Conservation (phyloP, 2,113 vertebrate genomes). For the Mormyrus iriodes region DNA sequence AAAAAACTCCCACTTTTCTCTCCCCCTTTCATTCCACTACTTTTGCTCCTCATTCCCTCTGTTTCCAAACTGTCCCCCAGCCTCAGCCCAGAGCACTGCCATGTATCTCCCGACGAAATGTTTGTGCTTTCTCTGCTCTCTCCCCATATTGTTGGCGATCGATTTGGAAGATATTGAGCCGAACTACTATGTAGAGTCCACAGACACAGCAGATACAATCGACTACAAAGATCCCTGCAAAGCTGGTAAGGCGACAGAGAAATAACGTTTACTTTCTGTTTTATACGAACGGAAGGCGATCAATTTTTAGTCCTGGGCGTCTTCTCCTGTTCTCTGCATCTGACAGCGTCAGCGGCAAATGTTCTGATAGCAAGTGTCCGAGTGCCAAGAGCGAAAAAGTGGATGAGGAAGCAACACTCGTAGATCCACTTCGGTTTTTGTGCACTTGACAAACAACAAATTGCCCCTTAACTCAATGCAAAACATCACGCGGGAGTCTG, state of each 20-base stretch:
- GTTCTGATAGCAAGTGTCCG: neutral
- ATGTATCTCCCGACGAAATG: conserved; percentile 47
- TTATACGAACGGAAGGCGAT: neutral
- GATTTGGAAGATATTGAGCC: conserved; percentile 40
- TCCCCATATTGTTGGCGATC: conserved; percentile 40
- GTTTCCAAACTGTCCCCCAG: conserved; percentile 7
- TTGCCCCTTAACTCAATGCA: neutral
- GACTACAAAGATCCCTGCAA: conserved; percentile 69
- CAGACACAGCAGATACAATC: conserved; percentile 43
- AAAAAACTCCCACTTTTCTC: conserved; percentile 22
- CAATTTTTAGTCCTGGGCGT: neutral
- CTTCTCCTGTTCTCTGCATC: neutral
- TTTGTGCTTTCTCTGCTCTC: conserved; percentile 41
- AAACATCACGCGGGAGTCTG: neutral
- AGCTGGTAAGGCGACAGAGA: conserved; percentile 53
- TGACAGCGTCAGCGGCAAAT: neutral
- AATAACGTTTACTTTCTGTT: neutral
- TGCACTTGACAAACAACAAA: neutral
- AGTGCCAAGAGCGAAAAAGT: neutral
- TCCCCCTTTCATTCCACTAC: conserved; percentile 14
- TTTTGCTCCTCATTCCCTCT: conserved; percentile 10
- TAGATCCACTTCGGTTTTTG: neutral
- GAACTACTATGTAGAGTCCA: conserved; percentile 24
- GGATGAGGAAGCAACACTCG: neutral
- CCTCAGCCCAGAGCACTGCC: neutral